Conservation (phyloP, 2,888 invertebrate genomes). For the Aphidoletes aphidimyza region DNA sequence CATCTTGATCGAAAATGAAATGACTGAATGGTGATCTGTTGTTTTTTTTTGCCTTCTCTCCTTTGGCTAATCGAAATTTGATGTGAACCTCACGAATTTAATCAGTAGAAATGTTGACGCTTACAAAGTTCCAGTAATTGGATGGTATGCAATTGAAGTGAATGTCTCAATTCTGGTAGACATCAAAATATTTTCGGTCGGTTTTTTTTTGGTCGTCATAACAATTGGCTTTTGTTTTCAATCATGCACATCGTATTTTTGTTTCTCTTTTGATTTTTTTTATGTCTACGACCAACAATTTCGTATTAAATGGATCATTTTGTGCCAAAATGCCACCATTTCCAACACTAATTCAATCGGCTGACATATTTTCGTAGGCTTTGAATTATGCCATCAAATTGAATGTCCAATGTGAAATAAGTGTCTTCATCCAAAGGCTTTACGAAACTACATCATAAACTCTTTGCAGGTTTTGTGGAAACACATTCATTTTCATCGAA, state of each 20-base stretch:
- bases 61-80: not conserved
- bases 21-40: too few species aligned
- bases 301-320: not conserved
- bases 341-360: not conserved
- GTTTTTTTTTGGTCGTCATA: slow-evolving; percentile 20
- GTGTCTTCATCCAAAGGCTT: not conserved
- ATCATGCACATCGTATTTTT: not conserved
- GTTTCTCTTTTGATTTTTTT: not conserved
- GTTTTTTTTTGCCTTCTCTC: too few species aligned
- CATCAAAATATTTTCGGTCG: not conserved
- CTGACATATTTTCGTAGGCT: not conserved
- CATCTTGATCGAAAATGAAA: too few species aligned
- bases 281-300: not conserved
- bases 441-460: not conserved
- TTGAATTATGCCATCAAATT: not conserved
- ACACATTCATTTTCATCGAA: slow-evolving; percentile 2
- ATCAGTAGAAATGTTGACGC: not conserved
- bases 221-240: slow-evolving; percentile 40
- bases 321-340: not conserved
- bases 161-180: not conserved
- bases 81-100: slow-evolving; percentile 15
- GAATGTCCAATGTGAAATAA: not conserved
- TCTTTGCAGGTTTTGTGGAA: not conserved
- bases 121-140: not conserved
- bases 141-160: not conserved